A percentile compares a stretch with the other conserved stretches of the same genome.
phyloP scores from a whole-genome alignment of 2,888 invertebrate species.

The Acronicta leporina region DNA sequence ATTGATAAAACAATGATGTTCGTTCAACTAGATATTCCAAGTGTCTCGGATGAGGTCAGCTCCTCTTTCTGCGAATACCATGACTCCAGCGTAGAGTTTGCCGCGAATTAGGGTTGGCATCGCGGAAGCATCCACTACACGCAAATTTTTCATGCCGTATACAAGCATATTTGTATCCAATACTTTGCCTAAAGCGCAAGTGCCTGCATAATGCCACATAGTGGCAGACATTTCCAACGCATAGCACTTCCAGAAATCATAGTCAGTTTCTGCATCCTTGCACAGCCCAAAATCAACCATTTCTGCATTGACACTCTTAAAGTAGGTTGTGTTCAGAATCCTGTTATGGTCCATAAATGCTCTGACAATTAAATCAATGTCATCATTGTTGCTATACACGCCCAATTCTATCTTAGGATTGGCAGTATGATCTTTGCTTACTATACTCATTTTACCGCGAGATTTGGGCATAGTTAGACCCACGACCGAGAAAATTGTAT shows the following conservation, averaged over 20 bases:
- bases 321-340: conserved; percentile 55
- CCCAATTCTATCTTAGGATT: conserved; percentile 37
- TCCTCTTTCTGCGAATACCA: conserved; percentile 63
- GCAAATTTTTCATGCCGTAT: conserved; percentile 45
- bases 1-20: too few species aligned
- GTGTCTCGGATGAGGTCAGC: conserved; percentile 54
- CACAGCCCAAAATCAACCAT: conserved; percentile 57
- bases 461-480: conserved; percentile 25
- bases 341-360: conserved; percentile 56
- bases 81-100: conserved; percentile 85
- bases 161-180: conserved; percentile 88
- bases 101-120: conserved; percentile 88
- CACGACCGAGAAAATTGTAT: conserved; percentile 6
- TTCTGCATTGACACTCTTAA: conserved; percentile 49
- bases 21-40: conserved; percentile 14
- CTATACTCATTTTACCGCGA: conserved; percentile 14
- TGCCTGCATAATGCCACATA: conserved; percentile 92
- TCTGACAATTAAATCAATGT: conserved; percentile 54
- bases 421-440: conserved; percentile 51
- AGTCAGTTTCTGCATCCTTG: neutral
- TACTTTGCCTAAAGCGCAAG: conserved; percentile 93
- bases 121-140: conserved; percentile 62
- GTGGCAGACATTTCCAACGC: conserved; percentile 82
- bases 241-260: conserved; percentile 60
- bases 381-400: conserved; percentile 35